Evolutionary conservation across 1,140 invertebrate genomes (phyloP).

Genomic region (Drosophila sechellia): DNA sequence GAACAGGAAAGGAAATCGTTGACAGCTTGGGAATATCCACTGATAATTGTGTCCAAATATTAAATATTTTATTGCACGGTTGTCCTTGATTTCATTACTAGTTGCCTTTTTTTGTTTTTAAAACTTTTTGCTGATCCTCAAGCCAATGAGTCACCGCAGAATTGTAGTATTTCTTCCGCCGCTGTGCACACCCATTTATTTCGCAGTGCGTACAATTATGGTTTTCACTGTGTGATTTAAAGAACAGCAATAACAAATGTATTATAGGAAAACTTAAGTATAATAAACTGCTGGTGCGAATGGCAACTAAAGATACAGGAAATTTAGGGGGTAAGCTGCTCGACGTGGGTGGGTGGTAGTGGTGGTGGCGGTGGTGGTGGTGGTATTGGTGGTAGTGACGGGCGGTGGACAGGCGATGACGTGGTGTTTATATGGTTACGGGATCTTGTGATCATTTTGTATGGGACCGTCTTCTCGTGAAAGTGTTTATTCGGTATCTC

Average conservation of each 20-base stretch:
- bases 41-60: background rate
- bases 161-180: background rate
- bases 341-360: background rate
- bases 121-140: background rate
- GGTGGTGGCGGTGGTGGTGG: too few species aligned
- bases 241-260: slow-evolving; percentile 21
- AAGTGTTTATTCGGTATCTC: slow-evolving; percentile 28
- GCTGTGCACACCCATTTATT: background rate
- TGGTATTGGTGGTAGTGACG: background rate
- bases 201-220: slow-evolving; percentile 17
- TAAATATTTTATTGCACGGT: too few species aligned
- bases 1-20: too few species aligned
- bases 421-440: slow-evolving; percentile 31
- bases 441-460: slow-evolving; percentile 37
- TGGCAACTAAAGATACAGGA: slow-evolving; percentile 10
- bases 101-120: too few species aligned
- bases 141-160: background rate
- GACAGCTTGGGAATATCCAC: too few species aligned
- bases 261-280: slow-evolving; percentile 23
- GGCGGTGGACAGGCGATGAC: slow-evolving; percentile 29
- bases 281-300: slow-evolving; percentile 15
- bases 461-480: slow-evolving; percentile 18
- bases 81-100: background rate
- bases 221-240: slow-evolving; percentile 30
- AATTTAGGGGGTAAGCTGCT: background rate